Conservation (phyloP, 2,797 vertebrate genomes). For the Phataginus tetradactyla region DNA sequence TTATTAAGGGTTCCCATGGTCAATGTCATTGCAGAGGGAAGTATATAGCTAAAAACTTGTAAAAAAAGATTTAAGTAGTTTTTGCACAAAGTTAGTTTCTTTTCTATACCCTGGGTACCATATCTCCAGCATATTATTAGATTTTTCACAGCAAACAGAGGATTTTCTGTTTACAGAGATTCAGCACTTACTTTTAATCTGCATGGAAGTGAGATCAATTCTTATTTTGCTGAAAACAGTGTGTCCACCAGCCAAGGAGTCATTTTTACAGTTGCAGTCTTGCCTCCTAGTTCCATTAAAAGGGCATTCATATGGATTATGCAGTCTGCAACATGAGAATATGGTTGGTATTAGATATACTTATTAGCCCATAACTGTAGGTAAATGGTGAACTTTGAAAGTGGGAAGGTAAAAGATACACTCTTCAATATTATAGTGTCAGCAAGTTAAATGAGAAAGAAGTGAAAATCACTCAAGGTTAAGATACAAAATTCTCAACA, state of each 20-base stretch:
- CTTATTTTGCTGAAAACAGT: conserved; percentile 95
- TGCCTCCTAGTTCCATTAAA: conserved; percentile 94
- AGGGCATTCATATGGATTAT: conserved; percentile 96
- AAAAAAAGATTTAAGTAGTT: neutral
- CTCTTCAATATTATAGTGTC: neutral
- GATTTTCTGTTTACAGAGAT: neutral
- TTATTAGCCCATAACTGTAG: neutral
- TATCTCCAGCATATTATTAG: neutral
- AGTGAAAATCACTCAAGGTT: neutral
- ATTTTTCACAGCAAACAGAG: neutral
- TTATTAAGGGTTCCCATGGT: neutral
- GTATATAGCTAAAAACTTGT: neutral
- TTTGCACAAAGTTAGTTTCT: neutral
- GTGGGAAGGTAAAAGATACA: neutral
- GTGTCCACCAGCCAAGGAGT: conserved; percentile 94
- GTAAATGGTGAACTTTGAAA: neutral
- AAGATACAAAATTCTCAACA: neutral
- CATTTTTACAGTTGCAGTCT: conserved; percentile 93
- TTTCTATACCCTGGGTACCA: neutral
- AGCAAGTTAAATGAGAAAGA: conserved; percentile 7
- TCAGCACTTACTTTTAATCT: conserved; percentile 93
- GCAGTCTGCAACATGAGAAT: conserved; percentile 87
- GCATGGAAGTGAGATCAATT: conserved; percentile 92
- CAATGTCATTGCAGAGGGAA: neutral
- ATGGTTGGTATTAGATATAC: neutral